Evolutionary conservation across 2,113 vertebrate species (phyloP), one percentile per base, ranked within the genome.

Genomic region (Thymallus thymallus): DNA sequence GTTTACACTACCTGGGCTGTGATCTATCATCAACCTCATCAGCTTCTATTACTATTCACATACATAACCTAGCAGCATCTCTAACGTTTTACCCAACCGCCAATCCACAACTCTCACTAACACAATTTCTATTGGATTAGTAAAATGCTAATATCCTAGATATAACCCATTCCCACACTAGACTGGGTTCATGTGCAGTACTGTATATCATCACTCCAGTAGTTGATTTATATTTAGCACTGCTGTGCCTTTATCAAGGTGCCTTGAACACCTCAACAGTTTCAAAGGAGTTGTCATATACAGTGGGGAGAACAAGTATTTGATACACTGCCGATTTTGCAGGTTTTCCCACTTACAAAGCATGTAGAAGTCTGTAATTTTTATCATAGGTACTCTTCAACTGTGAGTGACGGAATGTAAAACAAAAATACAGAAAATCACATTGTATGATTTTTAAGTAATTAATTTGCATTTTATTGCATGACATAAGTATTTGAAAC

Each of bases 1-100:
- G 86, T 91, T 91, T 90, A 91, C 85, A 88, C 89, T 91, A 91
- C 89, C 89, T 90, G 87, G 89, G 87, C 86, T 90, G 82, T 90
- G 89, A 91, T 91, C 90, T 90, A 90, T 91, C 90, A 88, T 87
- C 87, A 91, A 88, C 89, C 88, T 91, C 85, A 88, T 90, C 90
- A 88, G 84, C 85, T 88, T 89, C 86, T 80, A 90, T 91, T 90
- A 91, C 85, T 76, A 81, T 80, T 84, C 88, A 88, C 88, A 88
- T 87, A 87, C 84, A 88, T 87, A 90, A 88, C 80, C 85, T 78
- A 81, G 80, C 74, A 84, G 78, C 82, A 88, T 82, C 83, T 84
- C 82, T 22, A 60, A 22, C 7, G 9, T 7, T 9, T 10, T 22
- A 22, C 16, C 56, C 56, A 60, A 60, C 56, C 0, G n/a, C 83